These are phyloP conservation scores for Sebastes iracundus DNA, from an alignment of 2,797 vertebrate species.

Conservation along the genomic window DNA sequence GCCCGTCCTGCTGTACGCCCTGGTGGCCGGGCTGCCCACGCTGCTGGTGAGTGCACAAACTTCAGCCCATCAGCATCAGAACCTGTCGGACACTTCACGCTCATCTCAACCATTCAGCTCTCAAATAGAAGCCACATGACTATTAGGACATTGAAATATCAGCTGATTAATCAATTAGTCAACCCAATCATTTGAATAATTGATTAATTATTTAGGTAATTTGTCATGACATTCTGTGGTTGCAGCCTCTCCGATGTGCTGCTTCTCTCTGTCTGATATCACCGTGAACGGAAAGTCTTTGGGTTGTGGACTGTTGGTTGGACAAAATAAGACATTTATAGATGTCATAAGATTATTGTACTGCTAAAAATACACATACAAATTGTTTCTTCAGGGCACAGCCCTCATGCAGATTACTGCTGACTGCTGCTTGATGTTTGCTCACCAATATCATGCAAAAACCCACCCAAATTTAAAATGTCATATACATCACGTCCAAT, in stretches of 20 bases:
- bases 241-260: not conserved
- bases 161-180: not conserved
- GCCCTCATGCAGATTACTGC: not conserved
- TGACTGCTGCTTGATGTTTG: not conserved
- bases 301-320: not conserved
- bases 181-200: not conserved
- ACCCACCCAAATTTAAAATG: not conserved
- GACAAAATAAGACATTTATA: not conserved
- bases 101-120: not conserved
- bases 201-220: not conserved
- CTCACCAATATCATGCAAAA: not conserved
- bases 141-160: not conserved
- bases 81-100: not conserved
- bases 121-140: not conserved
- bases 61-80: not conserved
- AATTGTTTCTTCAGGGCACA: not conserved
- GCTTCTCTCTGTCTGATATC: not conserved
- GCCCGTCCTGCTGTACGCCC: slow-evolving; percentile 90
- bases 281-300: not conserved
- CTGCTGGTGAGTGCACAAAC: slow-evolving; percentile 88
- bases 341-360: not conserved
- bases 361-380: not conserved
- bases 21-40: slow-evolving; percentile 92
- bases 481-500: not conserved
- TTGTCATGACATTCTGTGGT: not conserved